Evolutionary conservation across 2,888 invertebrate genomes (phyloP).

Genomic region (Chrysomela aeneicollis): DNA sequence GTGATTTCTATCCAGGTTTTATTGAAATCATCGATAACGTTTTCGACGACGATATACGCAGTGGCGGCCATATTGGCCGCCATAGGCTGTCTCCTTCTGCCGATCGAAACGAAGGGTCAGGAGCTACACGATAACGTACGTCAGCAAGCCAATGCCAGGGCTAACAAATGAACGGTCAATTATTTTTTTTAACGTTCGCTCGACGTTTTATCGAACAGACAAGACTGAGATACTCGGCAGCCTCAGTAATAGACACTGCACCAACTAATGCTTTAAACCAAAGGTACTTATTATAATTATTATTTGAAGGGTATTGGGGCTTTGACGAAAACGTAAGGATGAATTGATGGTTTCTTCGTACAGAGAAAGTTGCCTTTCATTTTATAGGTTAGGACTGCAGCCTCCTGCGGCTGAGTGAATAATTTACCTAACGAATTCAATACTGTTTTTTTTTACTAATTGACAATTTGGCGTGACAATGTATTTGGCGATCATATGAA

Average conservation of each 20-base stretch:
- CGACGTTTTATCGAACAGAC: conserved; percentile 11
- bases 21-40: conserved; percentile 74
- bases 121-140: conserved; percentile 69
- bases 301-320: conserved; percentile 3
- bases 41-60: conserved; percentile 81
- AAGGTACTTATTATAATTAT: conserved; percentile 31
- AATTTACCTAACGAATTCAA: too few relatives aligned
- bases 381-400: too few relatives aligned
- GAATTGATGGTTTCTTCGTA: too few relatives aligned
- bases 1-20: conserved; percentile 67
- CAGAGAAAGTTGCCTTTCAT: too few relatives aligned
- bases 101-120: conserved; percentile 84
- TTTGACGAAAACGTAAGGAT: background rate
- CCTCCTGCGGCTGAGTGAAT: too few relatives aligned
- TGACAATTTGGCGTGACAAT: too few relatives aligned
- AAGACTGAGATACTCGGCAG: conserved; percentile 20
- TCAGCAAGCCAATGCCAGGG: conserved; percentile 46
- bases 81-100: conserved; percentile 78
- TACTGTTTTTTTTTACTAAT: too few relatives aligned
- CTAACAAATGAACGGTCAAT: conserved; percentile 21
- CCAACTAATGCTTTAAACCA: conserved; percentile 37
- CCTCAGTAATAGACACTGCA: conserved; percentile 31
- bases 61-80: conserved; percentile 79
- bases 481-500: too few relatives aligned
- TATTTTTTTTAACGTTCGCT: background rate